Percentiles rank a stretch among this genome's conserved stretches.
phyloP scores from a whole-genome alignment of 2,888 invertebrate species.

The Choreutis nemorana region DNA sequence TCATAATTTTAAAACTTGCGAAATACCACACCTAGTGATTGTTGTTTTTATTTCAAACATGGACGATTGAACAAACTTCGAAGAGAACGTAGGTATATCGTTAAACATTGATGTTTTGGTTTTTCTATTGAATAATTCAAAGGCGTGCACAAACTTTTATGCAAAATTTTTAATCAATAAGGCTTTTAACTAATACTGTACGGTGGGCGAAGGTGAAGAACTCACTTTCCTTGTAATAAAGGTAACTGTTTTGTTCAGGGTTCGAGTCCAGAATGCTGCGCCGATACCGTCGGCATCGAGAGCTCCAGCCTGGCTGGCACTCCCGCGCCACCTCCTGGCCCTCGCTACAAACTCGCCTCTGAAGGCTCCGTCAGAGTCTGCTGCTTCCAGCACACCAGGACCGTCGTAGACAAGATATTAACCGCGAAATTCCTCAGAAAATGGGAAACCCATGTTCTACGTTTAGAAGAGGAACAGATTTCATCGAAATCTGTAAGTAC shows the following conservation, averaged over 20 bases:
- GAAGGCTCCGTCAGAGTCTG: slow-evolving; percentile 79
- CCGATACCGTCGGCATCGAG: slow-evolving; percentile 47
- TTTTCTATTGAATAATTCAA: no score
- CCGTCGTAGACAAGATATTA: slow-evolving; percentile 80
- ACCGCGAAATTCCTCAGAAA: slow-evolving; percentile 78
- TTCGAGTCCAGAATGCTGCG: slow-evolving; percentile 62
- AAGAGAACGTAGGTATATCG: no score
- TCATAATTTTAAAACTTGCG: no score
- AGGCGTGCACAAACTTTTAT: no score
- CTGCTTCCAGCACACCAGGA: slow-evolving; percentile 78
- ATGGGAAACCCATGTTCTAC: slow-evolving; percentile 80
- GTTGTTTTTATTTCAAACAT: no score
- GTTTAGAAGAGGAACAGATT: slow-evolving; percentile 72
- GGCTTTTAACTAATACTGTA: no score
- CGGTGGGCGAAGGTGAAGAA: no score
- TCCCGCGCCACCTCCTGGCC: slow-evolving; percentile 59
- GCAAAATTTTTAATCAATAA: no score
- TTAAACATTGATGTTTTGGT: no score
- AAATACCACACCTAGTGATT: no score
- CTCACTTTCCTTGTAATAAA: no score
- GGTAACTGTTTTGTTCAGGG: slow-evolving; percentile 47
- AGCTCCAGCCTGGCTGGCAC: slow-evolving; percentile 30
- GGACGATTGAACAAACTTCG: no score
- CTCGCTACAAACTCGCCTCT: slow-evolving; percentile 72
- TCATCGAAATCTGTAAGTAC: slow-evolving; percentile 75